These are phyloP conservation scores for Buceros bicornis DNA, from an alignment of 2,797 vertebrate species.

Conservation along the genomic window DNA sequence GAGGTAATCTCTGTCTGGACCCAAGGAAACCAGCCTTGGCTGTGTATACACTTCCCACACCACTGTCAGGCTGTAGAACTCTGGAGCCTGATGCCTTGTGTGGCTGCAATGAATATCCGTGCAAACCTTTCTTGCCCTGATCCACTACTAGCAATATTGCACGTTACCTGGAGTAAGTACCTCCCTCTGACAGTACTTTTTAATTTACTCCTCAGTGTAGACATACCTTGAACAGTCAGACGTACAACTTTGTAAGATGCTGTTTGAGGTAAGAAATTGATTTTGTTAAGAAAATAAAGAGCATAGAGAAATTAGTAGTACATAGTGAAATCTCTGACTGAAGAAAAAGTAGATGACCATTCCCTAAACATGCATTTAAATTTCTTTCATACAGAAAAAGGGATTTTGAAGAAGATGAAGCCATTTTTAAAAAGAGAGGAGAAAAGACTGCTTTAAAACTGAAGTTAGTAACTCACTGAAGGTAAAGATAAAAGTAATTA, in stretches of 20 bases:
- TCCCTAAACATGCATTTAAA: neutral
- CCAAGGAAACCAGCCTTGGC: neutral
- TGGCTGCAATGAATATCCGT: neutral
- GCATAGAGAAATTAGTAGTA: neutral
- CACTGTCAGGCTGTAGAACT: neutral
- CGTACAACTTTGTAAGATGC: neutral
- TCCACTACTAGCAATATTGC: neutral
- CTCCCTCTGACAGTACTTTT: neutral
- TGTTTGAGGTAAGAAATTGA: neutral
- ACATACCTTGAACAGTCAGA: neutral
- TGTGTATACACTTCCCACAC: neutral
- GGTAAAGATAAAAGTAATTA: neutral
- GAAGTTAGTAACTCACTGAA: neutral
- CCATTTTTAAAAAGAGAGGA: neutral
- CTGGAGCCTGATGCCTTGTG: neutral
- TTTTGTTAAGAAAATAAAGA: neutral
- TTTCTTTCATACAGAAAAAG: neutral
- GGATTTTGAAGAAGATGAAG: neutral
- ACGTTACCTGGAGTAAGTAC: neutral
- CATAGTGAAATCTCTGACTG: neutral
- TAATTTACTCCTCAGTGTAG: neutral
- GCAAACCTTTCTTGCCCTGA: neutral
- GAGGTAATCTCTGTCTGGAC: neutral
- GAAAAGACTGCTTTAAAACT: neutral
- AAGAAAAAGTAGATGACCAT: neutral